Base-by-base conservation (phyloP, 2,888 invertebrate species). In the Ornithoptera priamus region DNA sequence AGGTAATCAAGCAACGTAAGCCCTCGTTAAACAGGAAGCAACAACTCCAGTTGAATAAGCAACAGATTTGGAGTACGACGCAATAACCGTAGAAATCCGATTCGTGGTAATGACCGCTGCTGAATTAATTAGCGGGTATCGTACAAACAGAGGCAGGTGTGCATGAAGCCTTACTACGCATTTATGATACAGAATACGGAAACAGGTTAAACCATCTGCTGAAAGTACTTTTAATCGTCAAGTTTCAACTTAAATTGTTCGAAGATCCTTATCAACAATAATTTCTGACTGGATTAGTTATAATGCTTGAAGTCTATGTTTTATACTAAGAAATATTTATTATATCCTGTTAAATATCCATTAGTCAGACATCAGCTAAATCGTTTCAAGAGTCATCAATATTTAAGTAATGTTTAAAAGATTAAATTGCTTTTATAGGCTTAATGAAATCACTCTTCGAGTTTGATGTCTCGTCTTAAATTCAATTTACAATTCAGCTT, bases 401-500 rank as follows among this genome's bases (percentile, higher is more conserved):
- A 65, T 65, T 65, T 60, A 66, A 66, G 30, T 66, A 46, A 50
- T 24, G 30, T 59, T 66, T 59, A 46, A 24, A n/a, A 66, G 59
- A 66, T 60, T 46, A 42, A 66, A 66, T 66, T 59, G 59, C 18
- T 65, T 65, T 66, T 50, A 66, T 30, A 12, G 65, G 50, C 53
- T 86, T 87, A 88, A 88, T 90, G 87, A 87, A 90, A 88, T 88
- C 83, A 85, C 85, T 87, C 85, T 84, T 81, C 82, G 80, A 88
- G 88, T 85, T 89, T 90, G 90, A 88, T 86, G 85, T 86, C 85
- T 88, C 89, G 89, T 84, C 85, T 84, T 78, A 84, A 87, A 91
- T 91, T 91, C 90, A 90, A 91, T 92, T 91, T 90, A 88, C 88
- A 87, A 86, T 88, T 88, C 87, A 84, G 83, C 85, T 87, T 90